phyloP scores from a whole-genome alignment of 2,113 vertebrate species.

The Indicator maculatus region DNA sequence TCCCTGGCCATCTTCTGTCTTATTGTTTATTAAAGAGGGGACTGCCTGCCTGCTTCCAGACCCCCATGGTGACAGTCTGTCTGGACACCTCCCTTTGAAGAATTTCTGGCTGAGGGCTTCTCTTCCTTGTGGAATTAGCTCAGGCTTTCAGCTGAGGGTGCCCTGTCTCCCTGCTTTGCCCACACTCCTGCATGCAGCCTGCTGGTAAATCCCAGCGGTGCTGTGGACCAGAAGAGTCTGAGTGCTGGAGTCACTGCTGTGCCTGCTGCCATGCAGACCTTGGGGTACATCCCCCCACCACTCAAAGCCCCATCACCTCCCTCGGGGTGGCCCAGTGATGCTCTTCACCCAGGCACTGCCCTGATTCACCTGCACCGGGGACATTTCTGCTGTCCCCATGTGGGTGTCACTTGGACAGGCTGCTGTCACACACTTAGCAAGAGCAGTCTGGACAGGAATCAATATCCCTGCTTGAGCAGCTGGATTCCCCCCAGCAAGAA shows the following conservation, averaged over 20 bases:
- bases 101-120: neutral
- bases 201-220: neutral
- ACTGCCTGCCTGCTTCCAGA: neutral
- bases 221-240: neutral
- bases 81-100: neutral
- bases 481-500: neutral
- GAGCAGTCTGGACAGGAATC: neutral
- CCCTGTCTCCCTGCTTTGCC: neutral
- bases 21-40: neutral
- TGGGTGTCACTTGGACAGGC: neutral
- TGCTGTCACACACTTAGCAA: neutral
- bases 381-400: neutral
- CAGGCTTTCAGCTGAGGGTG: neutral
- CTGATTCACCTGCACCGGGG: neutral
- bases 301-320: neutral
- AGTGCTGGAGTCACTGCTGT: neutral
- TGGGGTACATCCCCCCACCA: accelerated
- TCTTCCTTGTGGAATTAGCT: neutral
- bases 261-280: neutral
- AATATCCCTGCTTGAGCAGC: neutral
- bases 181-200: neutral
- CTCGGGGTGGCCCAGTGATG: neutral
- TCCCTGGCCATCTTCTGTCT: neutral
- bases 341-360: neutral
- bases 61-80: neutral